Evolutionary conservation across 2,888 invertebrate genomes (phyloP), one percentile per base, ranked within the genome.

Genomic region (Eupithecia dodoneata): DNA sequence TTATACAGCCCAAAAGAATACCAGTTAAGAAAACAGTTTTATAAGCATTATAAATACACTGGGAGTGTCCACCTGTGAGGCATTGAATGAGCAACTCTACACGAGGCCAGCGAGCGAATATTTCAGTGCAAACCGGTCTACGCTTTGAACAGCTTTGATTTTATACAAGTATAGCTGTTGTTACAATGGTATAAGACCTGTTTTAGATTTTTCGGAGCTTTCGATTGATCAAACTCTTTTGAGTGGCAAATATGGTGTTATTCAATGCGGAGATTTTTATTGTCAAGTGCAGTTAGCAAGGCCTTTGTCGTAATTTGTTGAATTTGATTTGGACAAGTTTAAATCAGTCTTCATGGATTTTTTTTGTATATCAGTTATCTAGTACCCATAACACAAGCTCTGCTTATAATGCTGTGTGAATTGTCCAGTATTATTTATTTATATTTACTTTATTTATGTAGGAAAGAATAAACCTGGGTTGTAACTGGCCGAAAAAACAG

Each of bases 171-270:
- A 44, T 69, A 77, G 77, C 80, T 80, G 12, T 80, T 85, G 82
- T 75, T 30, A 0, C 2, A 7, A 45, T 3, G 2, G 18, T 0
- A 41, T 78, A 87, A 81, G 79, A 74, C 63, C 63, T 45, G 44
- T 66, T 81, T 83, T 83, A 73, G 47, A 12, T 69, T 77, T 80
- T 65, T 6, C 71, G 65, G 71, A 81, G 83, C 79, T 79, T 82
- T 79, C 82, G 85, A 85, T 85, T 86, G 85, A 86, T 84, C 81
- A 78, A 80, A 81, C 66, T 81, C 83, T 83, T 85, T 85, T 76
- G 78, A 80, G 81, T 83, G 82, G 79, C 83, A 84, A 85, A 85
- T 86, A 85, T 80, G 80, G 82, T 83, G 85, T 84, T 82, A 81
- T 81, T 79, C 81, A 80, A 79, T 81, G 81, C 79, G 76, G 78